Base-by-base conservation (phyloP, 53 echinoderm and acorn worm genomes). In the Mesocentrotus franciscanus region DNA sequence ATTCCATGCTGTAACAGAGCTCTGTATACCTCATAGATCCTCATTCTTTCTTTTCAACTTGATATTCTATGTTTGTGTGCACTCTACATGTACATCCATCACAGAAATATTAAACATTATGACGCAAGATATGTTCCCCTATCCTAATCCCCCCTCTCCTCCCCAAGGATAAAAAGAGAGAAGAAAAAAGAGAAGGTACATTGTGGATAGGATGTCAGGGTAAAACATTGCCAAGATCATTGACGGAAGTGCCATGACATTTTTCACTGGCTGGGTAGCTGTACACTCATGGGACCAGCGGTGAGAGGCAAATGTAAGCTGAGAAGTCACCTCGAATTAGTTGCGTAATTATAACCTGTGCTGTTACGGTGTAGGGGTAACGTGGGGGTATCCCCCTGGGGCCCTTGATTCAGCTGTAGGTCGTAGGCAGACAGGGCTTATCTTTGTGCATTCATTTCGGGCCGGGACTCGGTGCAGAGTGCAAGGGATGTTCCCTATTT, bases 281-380 rank as follows among this genome's bases (percentile, higher is more conserved):
- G n/a, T 22, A 56, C 56, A 61, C 93, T 49, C 76, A 30, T 13
- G 93, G 93, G 93, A 93, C 55, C 22, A 42, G 74, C 12, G 76
- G 93, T 72, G 93, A 76, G 93, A 72, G 59, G 76, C 26, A 61
- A 72, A 93, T 70, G 93, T 93, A 76, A 72, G 57, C 93, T 27
- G 93, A 76, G 75, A 75, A 72, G 93, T 93, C 93, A 93, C 75
- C 93, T 74, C 58, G 58, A 72, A 93, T 93, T 93, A 93, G 93
- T 93, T 93, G 93, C 75, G 78, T 93, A 93, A 93, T 93, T 93
- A 93, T 93, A 75, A 93, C 59, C 61, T 49, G 93, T 75, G n/a
- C 59, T 93, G 49, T 33, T 42, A 90, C 90, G 29, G 90, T 90
- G 90, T 90, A 60, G 49, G 85, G 90, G 90, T 17, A 33, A 90